These are phyloP conservation scores for Hypercompe scribonia DNA, from an alignment of 2,888 invertebrate species.

Conservation along the genomic window DNA sequence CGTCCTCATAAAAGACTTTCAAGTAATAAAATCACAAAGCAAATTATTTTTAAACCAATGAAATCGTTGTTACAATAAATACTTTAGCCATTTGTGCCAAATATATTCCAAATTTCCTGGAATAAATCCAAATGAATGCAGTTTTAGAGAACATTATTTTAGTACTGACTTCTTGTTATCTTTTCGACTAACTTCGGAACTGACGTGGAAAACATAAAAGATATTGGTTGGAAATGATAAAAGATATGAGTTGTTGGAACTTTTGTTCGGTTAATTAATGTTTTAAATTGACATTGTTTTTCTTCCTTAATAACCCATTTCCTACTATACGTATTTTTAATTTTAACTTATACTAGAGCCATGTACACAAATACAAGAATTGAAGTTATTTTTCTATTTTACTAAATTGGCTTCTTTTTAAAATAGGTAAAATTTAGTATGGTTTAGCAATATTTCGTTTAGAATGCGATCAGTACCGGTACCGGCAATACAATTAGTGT, in stretches of 20 bases:
- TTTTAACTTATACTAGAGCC: not conserved
- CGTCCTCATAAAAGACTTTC: constrained; percentile 10
- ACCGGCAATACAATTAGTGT: not conserved
- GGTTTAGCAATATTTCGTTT: too few relatives aligned
- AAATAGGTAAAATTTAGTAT: too few relatives aligned
- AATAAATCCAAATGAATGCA: constrained; percentile 36
- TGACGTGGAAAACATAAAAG: not conserved
- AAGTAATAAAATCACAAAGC: constrained; percentile 29
- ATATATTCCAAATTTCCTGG: constrained; percentile 23
- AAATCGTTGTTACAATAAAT: constrained; percentile 4
- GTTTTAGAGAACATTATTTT: constrained; percentile 19
- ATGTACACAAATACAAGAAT: not conserved
- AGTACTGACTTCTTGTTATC: not conserved
- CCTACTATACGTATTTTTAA: not conserved
- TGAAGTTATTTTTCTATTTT: too few relatives aligned
- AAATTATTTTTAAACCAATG: constrained; percentile 34
- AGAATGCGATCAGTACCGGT: not conserved
- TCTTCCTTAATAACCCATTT: not conserved
- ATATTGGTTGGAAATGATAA: not conserved
- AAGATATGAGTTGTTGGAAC: not conserved
- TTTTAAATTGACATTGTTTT: not conserved
- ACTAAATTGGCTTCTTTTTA: too few relatives aligned
- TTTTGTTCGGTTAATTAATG: not conserved
- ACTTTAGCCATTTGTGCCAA: constrained; percentile 2
- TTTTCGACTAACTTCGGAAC: not conserved